Evolutionary conservation across 2,888 invertebrate species (phyloP), one percentile per base, ranked within the genome.

Genomic region (Empis stercorea): DNA sequence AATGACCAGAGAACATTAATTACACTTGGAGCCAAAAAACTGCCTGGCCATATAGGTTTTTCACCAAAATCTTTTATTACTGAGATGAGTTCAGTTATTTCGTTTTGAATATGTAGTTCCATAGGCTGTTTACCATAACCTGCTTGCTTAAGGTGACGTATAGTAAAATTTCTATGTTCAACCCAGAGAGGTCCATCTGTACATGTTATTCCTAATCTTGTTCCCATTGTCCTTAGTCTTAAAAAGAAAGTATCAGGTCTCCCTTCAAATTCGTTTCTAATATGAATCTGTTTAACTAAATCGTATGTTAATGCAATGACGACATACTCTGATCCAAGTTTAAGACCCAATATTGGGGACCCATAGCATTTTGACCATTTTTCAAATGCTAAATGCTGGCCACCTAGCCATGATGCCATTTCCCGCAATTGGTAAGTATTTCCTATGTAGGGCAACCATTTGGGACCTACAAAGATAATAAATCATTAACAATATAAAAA

Each of bases 1-100:
- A 82, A 61, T 13, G 70, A 71, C 82, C 82, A 83, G 10, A 83
- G 61, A 1, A 81, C 76, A 59, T 80, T 82, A 40, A 83, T 70
- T 1, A 80, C 76, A 32, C 74, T 72, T 4, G 76, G 73, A 2
- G 77, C 68, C 45, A 81, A 57, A 50, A 73, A 57, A 14, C 59
- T 59, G 1, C 62, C 68, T 0, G 69, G 69, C 59, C 65, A 65
- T 2, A 61, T 54, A 1, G 63, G 54, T 15, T 47, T 39, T 6
- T 51, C 59, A 0, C 60, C 49, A 0, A 58, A 54, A 1, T 54
- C 50, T 0, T 41, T 48, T 10, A 70, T 61, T n/a, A 61, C 59
- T 13, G 58, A 52, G 16, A 68, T 41, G 17, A 76, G 56, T 16
- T 68, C 68, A 11, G 60, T 50, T 1, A 80, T 59, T 61, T 83